A percentile compares a stretch with the other conserved stretches of the same genome.
Evolutionary conservation across 2,888 invertebrate species (phyloP).

Genomic region (Lepidocyrtinus sp.): DNA sequence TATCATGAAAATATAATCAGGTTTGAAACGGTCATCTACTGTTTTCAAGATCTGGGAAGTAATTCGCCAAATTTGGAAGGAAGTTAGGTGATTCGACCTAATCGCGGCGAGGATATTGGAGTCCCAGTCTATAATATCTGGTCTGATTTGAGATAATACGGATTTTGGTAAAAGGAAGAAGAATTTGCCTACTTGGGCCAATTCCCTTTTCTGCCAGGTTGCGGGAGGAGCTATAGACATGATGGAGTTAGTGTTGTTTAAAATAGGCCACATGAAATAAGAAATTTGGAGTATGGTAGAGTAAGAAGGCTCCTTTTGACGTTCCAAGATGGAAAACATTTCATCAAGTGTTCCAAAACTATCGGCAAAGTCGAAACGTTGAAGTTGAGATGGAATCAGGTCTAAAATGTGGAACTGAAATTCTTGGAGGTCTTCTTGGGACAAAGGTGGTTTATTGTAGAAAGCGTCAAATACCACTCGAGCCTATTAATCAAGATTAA

Average conservation of each 20-base stretch:
- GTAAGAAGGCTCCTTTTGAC: conserved; percentile 41
- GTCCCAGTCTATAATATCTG: conserved; percentile 62
- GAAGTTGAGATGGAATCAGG: conserved; percentile 54
- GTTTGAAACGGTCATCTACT: conserved; percentile 64
- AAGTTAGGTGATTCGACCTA: conserved; percentile 52
- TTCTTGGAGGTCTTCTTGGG: conserved; percentile 64
- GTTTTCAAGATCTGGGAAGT: conserved; percentile 56
- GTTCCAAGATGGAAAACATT: conserved; percentile 59
- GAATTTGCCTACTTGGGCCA: conserved; percentile 60
- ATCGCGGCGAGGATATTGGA: conserved; percentile 56
- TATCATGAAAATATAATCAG: conserved; percentile 67
- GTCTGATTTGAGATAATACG: conserved; percentile 50
- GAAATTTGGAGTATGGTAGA: conserved; percentile 63
- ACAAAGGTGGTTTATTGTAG: conserved; percentile 47
- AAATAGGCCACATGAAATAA: conserved; percentile 63
- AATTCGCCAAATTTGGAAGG: conserved; percentile 64
- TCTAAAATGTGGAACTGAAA: conserved; percentile 62
- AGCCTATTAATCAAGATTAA: conserved; percentile 37
- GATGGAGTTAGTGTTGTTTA: conserved; percentile 40
- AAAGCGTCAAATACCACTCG: conserved; percentile 63
- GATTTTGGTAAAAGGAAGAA: conserved; percentile 63
- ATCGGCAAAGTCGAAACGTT: conserved; percentile 61
- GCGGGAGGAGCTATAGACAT: conserved; percentile 49
- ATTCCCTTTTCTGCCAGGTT: conserved; percentile 61
- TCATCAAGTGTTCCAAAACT: conserved; percentile 63